A percentile compares a stretch with the other conserved stretches of the same genome.
phyloP scores from a whole-genome alignment of 2,113 vertebrate genomes.

The Dipodomys ordii region DNA sequence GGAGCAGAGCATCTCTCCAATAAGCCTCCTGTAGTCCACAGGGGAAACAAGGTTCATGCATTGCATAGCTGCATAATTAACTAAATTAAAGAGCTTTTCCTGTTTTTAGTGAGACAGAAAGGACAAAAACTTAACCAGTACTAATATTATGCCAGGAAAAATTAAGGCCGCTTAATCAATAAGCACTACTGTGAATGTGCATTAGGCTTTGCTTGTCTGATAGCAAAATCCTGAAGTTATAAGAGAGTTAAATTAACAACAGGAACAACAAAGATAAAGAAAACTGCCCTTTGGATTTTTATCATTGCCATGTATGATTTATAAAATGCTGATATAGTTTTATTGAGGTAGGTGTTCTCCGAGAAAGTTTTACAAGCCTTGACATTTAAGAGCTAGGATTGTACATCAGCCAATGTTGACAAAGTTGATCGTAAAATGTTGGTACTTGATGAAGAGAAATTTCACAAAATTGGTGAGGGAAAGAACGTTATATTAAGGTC shows the following conservation, averaged over 20 bases:
- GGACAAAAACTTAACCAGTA: neutral
- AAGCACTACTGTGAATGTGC: neutral
- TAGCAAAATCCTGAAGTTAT: neutral
- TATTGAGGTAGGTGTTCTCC: slow-evolving; percentile 55
- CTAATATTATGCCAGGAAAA: neutral
- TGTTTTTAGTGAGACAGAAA: neutral
- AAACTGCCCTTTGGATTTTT: slow-evolving; percentile 42
- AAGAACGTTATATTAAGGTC: neutral
- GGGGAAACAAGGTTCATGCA: slow-evolving; percentile 11
- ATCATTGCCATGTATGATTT: slow-evolving; percentile 33
- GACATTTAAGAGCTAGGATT: slow-evolving; percentile 64
- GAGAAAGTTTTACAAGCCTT: slow-evolving; percentile 65
- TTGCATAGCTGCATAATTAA: slow-evolving; percentile 28
- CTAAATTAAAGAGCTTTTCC: neutral
- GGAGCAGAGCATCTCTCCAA: neutral
- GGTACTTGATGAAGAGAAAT: slow-evolving; percentile 46
- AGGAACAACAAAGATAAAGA: neutral
- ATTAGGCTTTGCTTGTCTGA: neutral
- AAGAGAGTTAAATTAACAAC: neutral
- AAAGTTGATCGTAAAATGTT: slow-evolving; percentile 65
- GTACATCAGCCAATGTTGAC: slow-evolving; percentile 28
- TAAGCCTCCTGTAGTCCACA: neutral
- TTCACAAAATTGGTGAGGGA: neutral
- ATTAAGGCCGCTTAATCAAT: neutral
- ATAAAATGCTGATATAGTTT: slow-evolving; percentile 58